A percentile compares a stretch with the other conserved stretches of the same genome.
Conservation (phyloP, 1,140 invertebrate species). For the Diuraphis noxia region DNA sequence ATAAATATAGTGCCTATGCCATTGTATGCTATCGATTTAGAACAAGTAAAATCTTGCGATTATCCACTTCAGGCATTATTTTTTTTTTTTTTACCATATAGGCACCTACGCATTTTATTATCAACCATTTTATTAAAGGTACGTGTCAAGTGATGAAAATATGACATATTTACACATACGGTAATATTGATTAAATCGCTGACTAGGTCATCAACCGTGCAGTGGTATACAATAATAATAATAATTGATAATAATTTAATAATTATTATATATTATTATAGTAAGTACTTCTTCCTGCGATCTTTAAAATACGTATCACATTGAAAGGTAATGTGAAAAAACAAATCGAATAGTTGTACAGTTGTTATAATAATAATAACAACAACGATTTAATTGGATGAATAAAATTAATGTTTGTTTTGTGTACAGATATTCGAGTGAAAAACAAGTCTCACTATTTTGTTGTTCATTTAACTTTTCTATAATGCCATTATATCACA, state of each 20-base stretch:
- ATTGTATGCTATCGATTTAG: not conserved
- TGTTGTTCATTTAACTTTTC: not conserved
- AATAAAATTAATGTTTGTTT: not conserved
- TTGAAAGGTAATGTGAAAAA: not conserved
- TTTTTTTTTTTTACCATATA: not conserved
- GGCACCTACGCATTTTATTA: not conserved
- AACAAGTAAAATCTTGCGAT: not conserved
- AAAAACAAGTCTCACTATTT: not conserved
- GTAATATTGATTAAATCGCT: not conserved
- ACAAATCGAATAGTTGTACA: not conserved
- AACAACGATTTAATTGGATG: not conserved
- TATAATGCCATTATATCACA: not conserved
- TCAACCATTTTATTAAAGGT: not conserved
- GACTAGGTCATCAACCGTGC: not conserved
- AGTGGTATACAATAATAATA: not conserved
- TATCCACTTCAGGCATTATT: not conserved
- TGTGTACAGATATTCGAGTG: not conserved
- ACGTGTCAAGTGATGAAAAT: not conserved
- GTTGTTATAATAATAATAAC: not conserved
- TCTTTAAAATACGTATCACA: not conserved
- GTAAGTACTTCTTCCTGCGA: not conserved
- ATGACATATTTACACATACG: not conserved
- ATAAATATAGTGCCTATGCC: not conserved
- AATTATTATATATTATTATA: not conserved
- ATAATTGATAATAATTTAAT: not conserved